Conservation (phyloP, 1,140 invertebrate species). For the Drosophila ficusphila region DNA sequence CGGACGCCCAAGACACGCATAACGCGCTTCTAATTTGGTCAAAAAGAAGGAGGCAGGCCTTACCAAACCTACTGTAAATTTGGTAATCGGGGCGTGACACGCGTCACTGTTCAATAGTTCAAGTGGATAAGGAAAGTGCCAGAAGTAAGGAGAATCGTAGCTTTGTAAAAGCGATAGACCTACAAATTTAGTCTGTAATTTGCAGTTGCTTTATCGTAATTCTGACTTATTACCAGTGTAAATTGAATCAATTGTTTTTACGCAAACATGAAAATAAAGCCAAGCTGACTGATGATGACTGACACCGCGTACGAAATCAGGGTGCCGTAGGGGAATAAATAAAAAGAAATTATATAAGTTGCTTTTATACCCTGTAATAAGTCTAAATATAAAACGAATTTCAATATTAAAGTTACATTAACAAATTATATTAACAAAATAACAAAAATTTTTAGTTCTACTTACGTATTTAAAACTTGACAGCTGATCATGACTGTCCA, state of each 20-base stretch:
- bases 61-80: constrained; percentile 23
- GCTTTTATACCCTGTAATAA: no score
- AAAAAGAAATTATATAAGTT: background rate
- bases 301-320: constrained; percentile 16
- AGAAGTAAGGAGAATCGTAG: background rate
- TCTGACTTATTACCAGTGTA: constrained; percentile 50
- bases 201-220: constrained; percentile 15
- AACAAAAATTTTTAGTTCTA: no score
- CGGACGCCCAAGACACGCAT: constrained; percentile 36
- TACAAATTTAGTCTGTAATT: no score
- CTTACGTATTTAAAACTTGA: no score
- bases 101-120: constrained; percentile 18
- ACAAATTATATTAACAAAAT: no score
- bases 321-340: background rate
- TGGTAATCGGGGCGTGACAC: constrained; percentile 59
- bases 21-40: constrained; percentile 54
- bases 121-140: background rate
- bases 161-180: no score
- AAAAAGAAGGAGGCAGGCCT: constrained; percentile 9
- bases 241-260: constrained; percentile 78
- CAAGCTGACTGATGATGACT: constrained; percentile 45
- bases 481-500: background rate
- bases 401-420: no score
- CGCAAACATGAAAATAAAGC: constrained; percentile 46
- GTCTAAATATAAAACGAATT: no score